Base-by-base conservation (phyloP, 1,140 invertebrate genomes). In the Thaumetopoea pityocampa region DNA sequence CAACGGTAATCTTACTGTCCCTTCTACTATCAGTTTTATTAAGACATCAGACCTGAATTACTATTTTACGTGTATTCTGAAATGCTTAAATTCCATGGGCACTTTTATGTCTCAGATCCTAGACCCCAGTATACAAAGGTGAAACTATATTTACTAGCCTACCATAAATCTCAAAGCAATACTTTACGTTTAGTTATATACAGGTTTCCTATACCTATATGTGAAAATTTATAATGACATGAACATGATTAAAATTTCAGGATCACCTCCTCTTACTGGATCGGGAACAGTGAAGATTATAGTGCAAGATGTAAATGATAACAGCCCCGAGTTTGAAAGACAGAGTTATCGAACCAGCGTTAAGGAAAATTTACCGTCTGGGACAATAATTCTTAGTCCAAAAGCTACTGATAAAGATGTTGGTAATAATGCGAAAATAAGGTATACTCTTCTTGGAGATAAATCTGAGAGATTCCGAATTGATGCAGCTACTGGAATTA, bases 301-400 rank as follows among this genome's bases (percentile, higher is more conserved):
- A 27, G 95, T 99, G 3, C 91, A 96, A 76, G 97, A 98, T 72
- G 91, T 96, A 16, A 98, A 98, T 74, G 96, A 98, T 76, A 95
- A 98, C 73, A 92, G 89, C 57, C 96, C 96, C 0, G 90, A 92
- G 54, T 95, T 95, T 62, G 90, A 91, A 54, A 87, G 92, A 40
- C 90, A 93, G 60, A 90, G 91, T 12, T 97, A 96, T 71, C 88
- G 88, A 55, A 91, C 92, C 0, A 88, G 72, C 12, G 89, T 97
- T 0, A 86, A 87, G 28, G 96, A 97, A 85, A 96, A 96, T 72
- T 84, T 90, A 18, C 88, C 90, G 0, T 59, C 88, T 5, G 93
- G 92, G 12, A 91, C 93, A 0, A 87, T 89, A 54, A 91, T 96
- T 5, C 78, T 93, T 1, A 88, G 88, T 51, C 91, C 93, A 3